A percentile compares a stretch with the other conserved stretches of the same genome.
These are phyloP conservation scores for Sander lucioperca DNA, from an alignment of 2,113 vertebrate species.

Conservation along the genomic window DNA sequence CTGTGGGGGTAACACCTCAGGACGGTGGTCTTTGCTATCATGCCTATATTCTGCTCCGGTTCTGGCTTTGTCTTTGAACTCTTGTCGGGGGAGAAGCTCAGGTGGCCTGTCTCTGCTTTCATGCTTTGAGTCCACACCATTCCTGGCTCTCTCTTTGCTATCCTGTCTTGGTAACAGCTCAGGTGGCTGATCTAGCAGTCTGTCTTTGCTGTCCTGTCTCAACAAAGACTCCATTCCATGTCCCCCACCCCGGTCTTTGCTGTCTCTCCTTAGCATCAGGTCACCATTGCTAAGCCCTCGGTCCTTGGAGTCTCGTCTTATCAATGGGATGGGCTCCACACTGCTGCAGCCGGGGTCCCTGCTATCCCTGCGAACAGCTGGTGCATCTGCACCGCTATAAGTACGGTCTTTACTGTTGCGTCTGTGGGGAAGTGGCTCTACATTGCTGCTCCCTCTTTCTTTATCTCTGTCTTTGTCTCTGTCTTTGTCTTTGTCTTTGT, in stretches of 20 bases:
- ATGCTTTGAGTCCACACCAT: conserved; percentile 71
- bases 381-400: conserved; percentile 62
- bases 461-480: conserved; percentile 56
- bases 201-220: conserved; percentile 78
- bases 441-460: conserved; percentile 64
- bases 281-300: conserved; percentile 80
- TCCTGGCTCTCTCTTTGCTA: conserved; percentile 79
- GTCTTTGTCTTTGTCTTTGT: conserved; percentile 42
- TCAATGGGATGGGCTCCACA: conserved; percentile 64
- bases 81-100: conserved; percentile 71
- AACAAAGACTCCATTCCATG: conserved; percentile 68
- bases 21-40: conserved; percentile 72
- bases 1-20: conserved; percentile 74
- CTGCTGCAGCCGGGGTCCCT: conserved; percentile 76
- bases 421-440: conserved; percentile 67
- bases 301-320: conserved; percentile 80
- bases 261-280: conserved; percentile 75
- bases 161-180: conserved; percentile 79
- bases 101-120: conserved; percentile 71
- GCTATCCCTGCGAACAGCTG: conserved; percentile 73
- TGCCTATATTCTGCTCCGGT: conserved; percentile 66
- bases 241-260: conserved; percentile 75
- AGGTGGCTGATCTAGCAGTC: conserved; percentile 72
- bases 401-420: conserved; percentile 80
- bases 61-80: conserved; percentile 75